A percentile compares a stretch with the other conserved stretches of the same genome.
Conservation (phyloP, 2,113 vertebrate genomes). For the Tupaia chinensis region DNA sequence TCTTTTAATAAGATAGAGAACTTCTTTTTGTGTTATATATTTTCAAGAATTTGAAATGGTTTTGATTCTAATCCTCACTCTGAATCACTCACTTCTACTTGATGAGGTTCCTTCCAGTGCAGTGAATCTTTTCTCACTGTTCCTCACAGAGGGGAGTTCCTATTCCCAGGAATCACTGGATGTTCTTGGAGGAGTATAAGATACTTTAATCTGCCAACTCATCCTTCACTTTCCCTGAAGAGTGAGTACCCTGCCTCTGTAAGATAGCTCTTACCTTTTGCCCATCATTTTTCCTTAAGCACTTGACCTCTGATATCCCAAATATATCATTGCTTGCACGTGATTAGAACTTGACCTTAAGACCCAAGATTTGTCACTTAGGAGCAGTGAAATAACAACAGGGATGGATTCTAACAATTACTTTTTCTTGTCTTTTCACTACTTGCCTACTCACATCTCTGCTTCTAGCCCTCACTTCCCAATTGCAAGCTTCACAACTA, state of each 20-base stretch:
- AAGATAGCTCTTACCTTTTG: not conserved
- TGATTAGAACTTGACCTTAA: not conserved
- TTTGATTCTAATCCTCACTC: slow-evolving; percentile 53
- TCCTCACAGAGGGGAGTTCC: not conserved
- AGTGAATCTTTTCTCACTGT: not conserved
- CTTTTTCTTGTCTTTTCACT: not conserved
- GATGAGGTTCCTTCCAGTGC: slow-evolving; percentile 19
- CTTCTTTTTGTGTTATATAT: slow-evolving; percentile 33
- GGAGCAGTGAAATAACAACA: not conserved
- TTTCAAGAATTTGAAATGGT: slow-evolving; percentile 46
- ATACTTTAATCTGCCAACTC: not conserved
- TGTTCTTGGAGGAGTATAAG: not conserved
- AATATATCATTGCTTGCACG: not conserved
- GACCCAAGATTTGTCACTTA: not conserved
- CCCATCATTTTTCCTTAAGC: not conserved
- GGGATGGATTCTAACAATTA: not conserved
- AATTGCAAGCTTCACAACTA: not conserved
- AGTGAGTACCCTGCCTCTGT: accelerated
- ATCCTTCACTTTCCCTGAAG: not conserved
- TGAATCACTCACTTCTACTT: slow-evolving; percentile 33
- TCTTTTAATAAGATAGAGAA: slow-evolving; percentile 41
- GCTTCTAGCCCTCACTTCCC: not conserved
- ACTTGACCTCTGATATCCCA: not conserved
- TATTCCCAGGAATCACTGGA: not conserved
- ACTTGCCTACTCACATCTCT: not conserved